Base-by-base conservation (phyloP, 1,140 invertebrate genomes). In the Pygmarrhopalites habei region DNA sequence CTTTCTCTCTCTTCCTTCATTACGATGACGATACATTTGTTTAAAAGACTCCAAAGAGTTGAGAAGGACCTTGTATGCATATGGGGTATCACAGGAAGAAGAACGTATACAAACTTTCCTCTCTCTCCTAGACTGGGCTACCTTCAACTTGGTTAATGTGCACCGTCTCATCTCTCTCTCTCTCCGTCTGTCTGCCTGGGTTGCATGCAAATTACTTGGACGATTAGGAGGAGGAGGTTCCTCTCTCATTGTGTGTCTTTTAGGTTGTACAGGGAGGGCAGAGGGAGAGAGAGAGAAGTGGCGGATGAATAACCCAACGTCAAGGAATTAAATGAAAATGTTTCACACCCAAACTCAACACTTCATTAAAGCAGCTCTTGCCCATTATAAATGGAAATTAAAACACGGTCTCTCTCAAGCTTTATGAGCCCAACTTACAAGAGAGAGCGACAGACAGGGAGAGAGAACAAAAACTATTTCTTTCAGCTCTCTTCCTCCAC, bases 181-280 rank as follows among this genome's bases (percentile, higher is more conserved):
- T 52, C 14, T 19, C 7, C 49, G 25, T 26, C 23, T 7, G 25
- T 28, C 25, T 52, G 25, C 49, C 19, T 28, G 49, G 49, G 28
- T 53, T 53, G 59, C 59, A 61, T 61, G 59, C 51, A 61, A 61
- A 61, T 61, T 61, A 61, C 51, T 35, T 39, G 29, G 30, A 41
- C 59, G 49, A 61, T 61, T 61, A 61, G 53, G 47, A 39, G 47
- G 47, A 39, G 47, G 14, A 5, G 5, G 5, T 41, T 58, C 39
- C 44, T 58, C 43, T 58, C 56, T 58, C 35, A 25, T 35, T 35
- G 5, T 35, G 5, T 15, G n/a, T n/a, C 32, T 35, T 15, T 5
- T 35, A 5, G 15, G 32, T 7, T 35, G 5, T 35, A 35, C 5
- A 35, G 32, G 5, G 5, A 35, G 32, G 15, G 32, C 5, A 35